phyloP scores from a whole-genome alignment of 2,113 vertebrate genomes.

The Zapornia atra region DNA sequence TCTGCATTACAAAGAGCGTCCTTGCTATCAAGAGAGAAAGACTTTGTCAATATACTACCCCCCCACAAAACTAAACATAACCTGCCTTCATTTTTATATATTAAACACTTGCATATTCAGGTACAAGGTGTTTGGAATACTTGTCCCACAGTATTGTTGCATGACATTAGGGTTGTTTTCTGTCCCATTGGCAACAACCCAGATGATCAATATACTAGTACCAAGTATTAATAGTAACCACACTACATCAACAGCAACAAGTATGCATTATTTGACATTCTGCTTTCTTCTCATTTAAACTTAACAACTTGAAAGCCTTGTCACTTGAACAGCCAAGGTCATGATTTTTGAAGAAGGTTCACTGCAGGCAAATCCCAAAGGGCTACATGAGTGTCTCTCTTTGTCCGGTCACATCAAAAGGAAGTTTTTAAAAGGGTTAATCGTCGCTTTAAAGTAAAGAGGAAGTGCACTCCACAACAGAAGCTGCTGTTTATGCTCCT shows the following conservation, averaged over 20 bases:
- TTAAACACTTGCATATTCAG: background rate
- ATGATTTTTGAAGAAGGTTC: slow-evolving; percentile 15
- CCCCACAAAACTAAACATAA: background rate
- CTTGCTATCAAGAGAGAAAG: background rate
- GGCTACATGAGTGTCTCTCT: background rate
- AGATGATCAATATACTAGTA: background rate
- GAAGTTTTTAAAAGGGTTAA: slow-evolving; percentile 41
- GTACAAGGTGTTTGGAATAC: fast-evolving
- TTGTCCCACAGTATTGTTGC: background rate
- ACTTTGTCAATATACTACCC: background rate
- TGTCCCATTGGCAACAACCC: background rate
- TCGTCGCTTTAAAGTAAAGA: background rate
- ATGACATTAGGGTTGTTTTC: background rate
- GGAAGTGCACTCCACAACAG: background rate
- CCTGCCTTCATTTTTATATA: background rate
- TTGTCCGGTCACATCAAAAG: slow-evolving; percentile 25
- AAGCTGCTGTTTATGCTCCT: slow-evolving; percentile 36
- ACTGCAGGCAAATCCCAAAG: background rate
- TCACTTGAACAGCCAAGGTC: background rate
- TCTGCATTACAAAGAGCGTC: background rate
- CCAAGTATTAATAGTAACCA: background rate
- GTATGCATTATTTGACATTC: background rate
- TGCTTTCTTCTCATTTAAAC: slow-evolving; percentile 9
- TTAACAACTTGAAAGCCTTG: background rate
- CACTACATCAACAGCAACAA: background rate